A percentile compares a stretch with the other conserved stretches of the same genome.
Evolutionary conservation across 2,888 invertebrate species (phyloP).

Genomic region (Ferdinandea cuprea): DNA sequence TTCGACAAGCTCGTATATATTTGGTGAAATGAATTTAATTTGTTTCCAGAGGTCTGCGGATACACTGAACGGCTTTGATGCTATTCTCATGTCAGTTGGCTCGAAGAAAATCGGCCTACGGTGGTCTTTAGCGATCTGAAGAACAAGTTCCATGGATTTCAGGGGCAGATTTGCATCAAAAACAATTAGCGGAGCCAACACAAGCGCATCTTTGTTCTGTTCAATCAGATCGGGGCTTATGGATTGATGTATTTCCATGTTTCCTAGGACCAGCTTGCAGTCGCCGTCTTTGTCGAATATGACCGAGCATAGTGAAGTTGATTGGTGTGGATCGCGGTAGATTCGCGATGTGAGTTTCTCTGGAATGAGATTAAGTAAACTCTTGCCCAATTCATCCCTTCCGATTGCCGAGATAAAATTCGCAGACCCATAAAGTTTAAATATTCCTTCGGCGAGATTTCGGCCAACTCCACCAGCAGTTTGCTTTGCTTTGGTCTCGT

Average conservation of each 20-base stretch:
- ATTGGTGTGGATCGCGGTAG: conserved; percentile 76
- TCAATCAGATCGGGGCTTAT: conserved; percentile 88
- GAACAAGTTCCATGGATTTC: conserved; percentile 86
- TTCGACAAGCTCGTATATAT: conserved; percentile 88
- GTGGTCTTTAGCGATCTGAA: conserved; percentile 86
- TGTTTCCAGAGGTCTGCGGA: conserved; percentile 76
- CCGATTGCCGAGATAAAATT: conserved; percentile 91
- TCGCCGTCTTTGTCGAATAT: conserved; percentile 90
- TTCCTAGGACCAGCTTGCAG: conserved; percentile 91
- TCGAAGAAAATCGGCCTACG: conserved; percentile 94
- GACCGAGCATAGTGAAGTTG: conserved; percentile 90
- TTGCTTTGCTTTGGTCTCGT: conserved; percentile 86
- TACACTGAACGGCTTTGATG: conserved; percentile 87
- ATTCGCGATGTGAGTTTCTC: conserved; percentile 79
- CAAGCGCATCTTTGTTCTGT: conserved; percentile 85
- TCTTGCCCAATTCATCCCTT: conserved; percentile 85
- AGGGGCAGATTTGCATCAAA: conserved; percentile 93
- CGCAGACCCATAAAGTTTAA: conserved; percentile 87
- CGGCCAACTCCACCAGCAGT: conserved; percentile 95
- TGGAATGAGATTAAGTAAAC: conserved; percentile 81
- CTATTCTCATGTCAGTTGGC: conserved; percentile 92
- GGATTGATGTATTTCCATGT: conserved; percentile 90
- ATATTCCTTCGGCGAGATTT: conserved; percentile 94
- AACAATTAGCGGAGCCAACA: conserved; percentile 88
- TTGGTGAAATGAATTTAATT: conserved; percentile 89